Conservation (phyloP, 2,797 vertebrate genomes). For the Alcedo quadribrachys region DNA sequence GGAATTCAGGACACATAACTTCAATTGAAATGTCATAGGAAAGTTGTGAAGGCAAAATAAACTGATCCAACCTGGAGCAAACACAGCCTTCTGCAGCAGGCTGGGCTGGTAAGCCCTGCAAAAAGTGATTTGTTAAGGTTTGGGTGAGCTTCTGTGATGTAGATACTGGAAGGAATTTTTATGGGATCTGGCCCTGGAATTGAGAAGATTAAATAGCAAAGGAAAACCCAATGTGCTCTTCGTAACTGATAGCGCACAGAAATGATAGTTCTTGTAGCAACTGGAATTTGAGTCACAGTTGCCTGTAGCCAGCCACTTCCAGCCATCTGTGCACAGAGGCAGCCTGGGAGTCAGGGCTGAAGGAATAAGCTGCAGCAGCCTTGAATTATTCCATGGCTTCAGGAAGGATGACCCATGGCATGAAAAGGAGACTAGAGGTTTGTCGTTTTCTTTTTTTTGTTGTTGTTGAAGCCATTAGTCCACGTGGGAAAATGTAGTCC, state of each 20-base stretch:
- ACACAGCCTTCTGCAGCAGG: background rate
- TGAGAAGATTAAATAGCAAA: slow-evolving; percentile 54
- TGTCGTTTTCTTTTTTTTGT: background rate
- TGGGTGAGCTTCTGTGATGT: slow-evolving; percentile 64
- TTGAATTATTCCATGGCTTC: background rate
- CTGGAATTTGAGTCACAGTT: slow-evolving; percentile 31
- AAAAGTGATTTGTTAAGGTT: slow-evolving; percentile 64
- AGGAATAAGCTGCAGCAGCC: background rate
- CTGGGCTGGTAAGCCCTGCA: slow-evolving; percentile 53
- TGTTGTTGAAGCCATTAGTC: background rate
- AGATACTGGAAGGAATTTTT: slow-evolving; percentile 74
- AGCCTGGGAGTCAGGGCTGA: background rate
- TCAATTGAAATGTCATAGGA: background rate
- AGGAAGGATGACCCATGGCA: background rate
- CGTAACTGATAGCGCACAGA: slow-evolving; percentile 40
- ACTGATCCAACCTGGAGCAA: background rate
- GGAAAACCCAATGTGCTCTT: slow-evolving; percentile 36
- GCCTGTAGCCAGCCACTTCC: background rate
- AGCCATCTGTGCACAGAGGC: background rate
- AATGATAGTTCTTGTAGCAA: slow-evolving; percentile 45
- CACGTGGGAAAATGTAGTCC: background rate
- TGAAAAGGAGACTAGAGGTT: background rate
- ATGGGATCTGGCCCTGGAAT: slow-evolving; percentile 63
- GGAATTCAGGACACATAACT: background rate
- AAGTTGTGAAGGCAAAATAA: background rate